Evolutionary conservation across 2,888 invertebrate genomes (phyloP), one percentile per base, ranked within the genome.

Genomic region (Arctia plantaginis): DNA sequence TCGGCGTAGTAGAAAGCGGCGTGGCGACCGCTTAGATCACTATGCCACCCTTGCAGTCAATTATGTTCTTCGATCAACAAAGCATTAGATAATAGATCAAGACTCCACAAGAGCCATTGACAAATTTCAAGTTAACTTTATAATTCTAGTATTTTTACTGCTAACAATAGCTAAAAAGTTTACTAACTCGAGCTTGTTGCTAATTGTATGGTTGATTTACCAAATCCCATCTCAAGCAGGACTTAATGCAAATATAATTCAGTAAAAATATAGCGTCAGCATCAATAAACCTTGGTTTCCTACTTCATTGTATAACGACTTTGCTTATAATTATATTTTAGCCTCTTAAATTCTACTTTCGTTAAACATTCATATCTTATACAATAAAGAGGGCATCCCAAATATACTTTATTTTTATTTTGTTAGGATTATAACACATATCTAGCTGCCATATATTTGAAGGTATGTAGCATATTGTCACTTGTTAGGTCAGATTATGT

Each of bases 311-410:
- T n/a, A 80, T 75, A 79, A 74, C 80, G 77, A 79, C 77, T 84
- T 76, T 83, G 80, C 79, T 83, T 83, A 85, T 74, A 78, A 73
- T 83, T 76, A 82, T 69, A 80, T 72, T 76, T 82, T 85, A 85
- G 85, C 85, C 84, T 85, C 84, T 81, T 80, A 78, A 72, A 78
- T 71, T 73, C 77, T 82, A 84, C 70, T 75, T 82, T 77, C 73
- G n/a, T 80, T 77, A 70, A 72, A 78, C 76, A 79, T 44, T 82
- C 79, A 75, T 80, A 76, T 78, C 75, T 80, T 82, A 78, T 71
- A 75, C 30, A 66, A 73, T 81, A 76, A 79, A 76, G 76, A 81
- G 66, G 68, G 78, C 77, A 65, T 77, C 72, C 73, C 76, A 78
- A 76, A 73, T 73, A 66, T 59, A 69, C 41, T 39, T 62, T 41